These are phyloP conservation scores for Spodoptera littoralis DNA, from an alignment of 2,888 invertebrate genomes.

Conservation along the genomic window DNA sequence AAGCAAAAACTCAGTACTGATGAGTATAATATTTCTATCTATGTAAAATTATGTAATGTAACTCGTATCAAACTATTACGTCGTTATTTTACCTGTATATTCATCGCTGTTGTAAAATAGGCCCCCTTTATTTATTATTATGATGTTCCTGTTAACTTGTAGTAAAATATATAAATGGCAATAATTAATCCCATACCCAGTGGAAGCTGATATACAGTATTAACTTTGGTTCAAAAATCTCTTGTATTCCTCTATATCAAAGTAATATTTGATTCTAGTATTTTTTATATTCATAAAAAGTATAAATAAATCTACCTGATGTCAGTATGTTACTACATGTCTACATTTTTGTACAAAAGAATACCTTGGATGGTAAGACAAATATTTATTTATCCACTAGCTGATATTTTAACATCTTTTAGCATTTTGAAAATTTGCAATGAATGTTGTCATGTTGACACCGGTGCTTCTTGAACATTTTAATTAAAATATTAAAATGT, in stretches of 20 bases:
- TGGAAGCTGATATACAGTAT: constrained; percentile 57
- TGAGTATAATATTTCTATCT: constrained; percentile 52
- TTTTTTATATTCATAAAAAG: too few relatives aligned
- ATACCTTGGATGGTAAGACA: too few relatives aligned
- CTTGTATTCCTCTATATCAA: constrained; percentile 6
- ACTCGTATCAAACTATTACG: constrained; percentile 43
- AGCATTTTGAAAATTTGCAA: constrained; percentile 3
- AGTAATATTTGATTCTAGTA: not conserved
- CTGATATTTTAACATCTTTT: too few relatives aligned
- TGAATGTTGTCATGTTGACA: constrained; percentile 8
- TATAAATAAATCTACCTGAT: too few relatives aligned
- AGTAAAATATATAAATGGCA: constrained; percentile 48
- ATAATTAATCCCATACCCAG: constrained; percentile 35
- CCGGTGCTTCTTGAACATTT: constrained; percentile 38
- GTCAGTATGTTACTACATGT: too few relatives aligned
- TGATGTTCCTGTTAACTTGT: constrained; percentile 63
- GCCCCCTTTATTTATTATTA: constrained; percentile 38
- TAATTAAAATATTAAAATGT: constrained; percentile 10
- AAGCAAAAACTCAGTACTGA: constrained; percentile 27
- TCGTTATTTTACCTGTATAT: constrained; percentile 31
- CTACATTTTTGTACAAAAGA: too few relatives aligned
- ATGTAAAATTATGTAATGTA: constrained; percentile 52
- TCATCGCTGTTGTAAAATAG: constrained; percentile 33
- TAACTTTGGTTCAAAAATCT: constrained; percentile 27
- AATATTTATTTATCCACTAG: too few relatives aligned